Conservation (phyloP, 1,140 invertebrate genomes). For the Eriosoma lanigerum region DNA sequence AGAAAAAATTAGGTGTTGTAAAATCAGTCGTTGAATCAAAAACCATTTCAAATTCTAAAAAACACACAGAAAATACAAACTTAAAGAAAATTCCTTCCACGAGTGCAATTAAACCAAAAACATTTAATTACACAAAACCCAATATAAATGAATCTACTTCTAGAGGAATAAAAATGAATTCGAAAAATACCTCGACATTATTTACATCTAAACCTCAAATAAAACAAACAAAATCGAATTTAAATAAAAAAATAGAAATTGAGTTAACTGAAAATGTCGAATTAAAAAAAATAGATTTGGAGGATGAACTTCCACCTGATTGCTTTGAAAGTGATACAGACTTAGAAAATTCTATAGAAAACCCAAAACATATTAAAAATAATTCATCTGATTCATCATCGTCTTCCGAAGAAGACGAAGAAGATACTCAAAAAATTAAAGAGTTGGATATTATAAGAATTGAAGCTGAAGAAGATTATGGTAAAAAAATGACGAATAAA, state of each 20-base stretch:
- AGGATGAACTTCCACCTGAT: constrained; percentile 56
- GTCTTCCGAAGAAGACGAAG: constrained; percentile 3
- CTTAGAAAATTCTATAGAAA: constrained; percentile 52
- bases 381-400: constrained; percentile 29
- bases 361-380: constrained; percentile 48
- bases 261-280: constrained; percentile 19
- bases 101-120: background rate
- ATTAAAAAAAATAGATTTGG: constrained; percentile 53
- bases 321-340: constrained; percentile 55
- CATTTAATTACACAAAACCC: background rate
- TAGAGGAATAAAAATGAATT: background rate
- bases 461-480: constrained; percentile 54
- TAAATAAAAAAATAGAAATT: background rate
- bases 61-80: background rate
- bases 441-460: constrained; percentile 53
- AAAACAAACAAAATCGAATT: background rate
- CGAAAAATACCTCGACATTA: background rate
- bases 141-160: background rate
- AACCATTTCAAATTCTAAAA: background rate
- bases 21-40: background rate
- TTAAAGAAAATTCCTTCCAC: background rate
- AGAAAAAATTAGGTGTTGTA: background rate
- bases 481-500: constrained; percentile 52
- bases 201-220: background rate
- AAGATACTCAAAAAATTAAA: constrained; percentile 50